These are phyloP conservation scores for Eretmocerus hayati DNA, from an alignment of 2,888 invertebrate genomes.

Conservation along the genomic window DNA sequence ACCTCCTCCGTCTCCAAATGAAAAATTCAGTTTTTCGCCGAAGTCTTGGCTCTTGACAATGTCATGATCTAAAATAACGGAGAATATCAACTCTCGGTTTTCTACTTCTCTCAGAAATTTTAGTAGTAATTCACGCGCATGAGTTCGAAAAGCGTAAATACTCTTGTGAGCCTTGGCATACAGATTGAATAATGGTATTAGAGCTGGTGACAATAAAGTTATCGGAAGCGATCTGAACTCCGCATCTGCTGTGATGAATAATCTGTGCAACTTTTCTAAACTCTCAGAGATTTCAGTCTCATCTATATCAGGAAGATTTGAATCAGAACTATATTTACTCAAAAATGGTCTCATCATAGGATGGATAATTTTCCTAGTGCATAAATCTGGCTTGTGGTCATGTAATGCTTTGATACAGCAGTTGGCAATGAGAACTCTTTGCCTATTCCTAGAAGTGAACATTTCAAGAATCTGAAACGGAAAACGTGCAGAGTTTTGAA, in stretches of 20 bases:
- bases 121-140: constrained; percentile 31
- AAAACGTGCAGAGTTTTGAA: background rate
- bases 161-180: constrained; percentile 31
- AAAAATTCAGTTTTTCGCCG: constrained; percentile 31
- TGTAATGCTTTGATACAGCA: constrained; percentile 53
- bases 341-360: constrained; percentile 38
- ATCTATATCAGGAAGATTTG: constrained; percentile 9
- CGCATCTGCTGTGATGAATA: constrained; percentile 37
- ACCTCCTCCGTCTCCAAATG: constrained; percentile 35
- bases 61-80: constrained; percentile 30
- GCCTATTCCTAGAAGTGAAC: constrained; percentile 45
- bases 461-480: constrained; percentile 43
- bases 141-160: constrained; percentile 28
- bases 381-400: constrained; percentile 48
- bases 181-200: constrained; percentile 37
- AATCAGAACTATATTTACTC: constrained; percentile 6
- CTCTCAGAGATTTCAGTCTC: constrained; percentile 39
- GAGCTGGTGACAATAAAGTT: constrained; percentile 30
- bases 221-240: constrained; percentile 39
- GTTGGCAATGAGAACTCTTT: constrained; percentile 50
- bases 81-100: constrained; percentile 28
- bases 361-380: constrained; percentile 43
- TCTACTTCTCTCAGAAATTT: constrained; percentile 28
- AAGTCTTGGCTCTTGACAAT: constrained; percentile 32
- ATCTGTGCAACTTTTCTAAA: constrained; percentile 39